Base-by-base conservation (phyloP, 1,140 invertebrate species). In the Drosophila oshimai region DNA sequence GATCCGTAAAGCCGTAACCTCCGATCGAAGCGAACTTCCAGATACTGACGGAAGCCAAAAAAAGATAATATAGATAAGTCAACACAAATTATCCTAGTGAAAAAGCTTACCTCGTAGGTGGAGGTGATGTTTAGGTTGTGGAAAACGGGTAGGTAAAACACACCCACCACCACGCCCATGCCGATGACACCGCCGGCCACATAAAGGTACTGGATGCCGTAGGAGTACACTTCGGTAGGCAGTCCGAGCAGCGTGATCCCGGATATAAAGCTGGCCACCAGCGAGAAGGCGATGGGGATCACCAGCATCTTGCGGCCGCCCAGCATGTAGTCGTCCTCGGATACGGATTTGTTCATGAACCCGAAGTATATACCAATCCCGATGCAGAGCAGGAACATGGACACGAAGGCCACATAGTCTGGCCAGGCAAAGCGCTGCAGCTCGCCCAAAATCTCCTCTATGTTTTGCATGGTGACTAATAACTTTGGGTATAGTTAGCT, bases 151-250 rank as follows among this genome's bases (percentile, higher is more conserved):
- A 98, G 92, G 54, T 91, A 93, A 12, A 93, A 92, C 53, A 93
- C 93, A 0, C 94, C 93, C 91, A 96, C 94, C 0, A 95, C 91
- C 6, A 95, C 79, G 15, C 94, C 94, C 89, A 95, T 94, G 5
- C 95, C 74, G 4, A 95, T 89, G 24, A 95, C 93, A 1, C 93
- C 94, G 13, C 93, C 83, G 1, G 93, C 90, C 6, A 95, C 93
- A 68, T 93, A 94, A 1, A 94, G 89, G 76, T 96, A 96, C 79
- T 97, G 95, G 0, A 95, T 96, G 0, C 97, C 97, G 83, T 96
- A 97, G 1, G 95, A 94, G 77, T 98, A 98, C 88, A 98, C 96
- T 92, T 99, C 97, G 0, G 97, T 96, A 0, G 97, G 97, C 1
- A 97, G 92, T 4, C 97, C 97, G 1, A 98, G 92, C n/a, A 98